Base-by-base conservation (phyloP, 1,140 invertebrate genomes). In the Drosophila yakuba region DNA sequence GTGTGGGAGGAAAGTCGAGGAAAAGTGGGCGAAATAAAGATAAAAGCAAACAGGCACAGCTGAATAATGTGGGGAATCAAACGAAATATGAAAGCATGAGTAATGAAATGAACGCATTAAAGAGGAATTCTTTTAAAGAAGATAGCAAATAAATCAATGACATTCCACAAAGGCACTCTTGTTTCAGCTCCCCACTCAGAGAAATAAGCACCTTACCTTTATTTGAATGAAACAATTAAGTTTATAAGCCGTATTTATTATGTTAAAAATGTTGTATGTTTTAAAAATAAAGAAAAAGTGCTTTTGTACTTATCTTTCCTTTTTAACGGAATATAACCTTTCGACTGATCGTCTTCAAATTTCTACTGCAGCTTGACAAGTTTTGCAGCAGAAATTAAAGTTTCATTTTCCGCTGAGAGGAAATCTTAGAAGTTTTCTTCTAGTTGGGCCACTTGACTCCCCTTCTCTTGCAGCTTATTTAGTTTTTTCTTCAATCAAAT, bases 51-150 rank as follows among this genome's bases (percentile, higher is more conserved):
- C 52, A 41, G 58, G 32, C 39, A 35, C 28, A 57, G 48, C 41
- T 25, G 47, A 32, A 43, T 62, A 50, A 64, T 67, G 44, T 15
- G 63, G 44, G 8, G 25, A 69, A 57, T 41, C 67, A 35, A 69
- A 48, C 36, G 25, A 71, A 71, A 71, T 58, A 58, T 71, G 66
- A 56, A 52, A 71, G 66, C 68, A 71, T 50, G 67, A 54, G 64
- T 69, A 47, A 71, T 71, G 64, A 58, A 71, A 71, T 71, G 51
- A 36, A 23, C 11, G 43, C 38, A 71, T 71, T 71, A 71, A 57
- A 54, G 50, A 35, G 48, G 51, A 60, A 59, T 43, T 59, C 54
- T 60, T 43, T 32, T 17, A 23, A 20, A 44, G 11, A 66, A 35
- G 43, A 66, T n/a, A 35, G 14, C 35, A 38, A 39, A 71, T 57